Percentiles rank a stretch among this genome's conserved stretches.
Conservation (phyloP, 2,113 vertebrate species). For the Thryonomys swinderianus region DNA sequence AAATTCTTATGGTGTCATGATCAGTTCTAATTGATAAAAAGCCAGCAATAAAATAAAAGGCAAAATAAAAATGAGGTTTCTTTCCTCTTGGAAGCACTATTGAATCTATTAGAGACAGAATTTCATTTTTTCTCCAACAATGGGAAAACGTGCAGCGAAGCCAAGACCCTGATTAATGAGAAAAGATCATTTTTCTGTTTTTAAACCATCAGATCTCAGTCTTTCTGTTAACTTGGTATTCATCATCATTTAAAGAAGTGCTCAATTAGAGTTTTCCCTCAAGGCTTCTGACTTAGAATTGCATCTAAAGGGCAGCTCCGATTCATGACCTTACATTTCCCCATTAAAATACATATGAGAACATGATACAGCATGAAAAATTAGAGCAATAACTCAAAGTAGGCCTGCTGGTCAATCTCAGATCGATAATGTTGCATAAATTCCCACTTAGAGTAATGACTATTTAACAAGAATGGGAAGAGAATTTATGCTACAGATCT, state of each 20-base stretch:
- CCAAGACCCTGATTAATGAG: slow-evolving; percentile 63
- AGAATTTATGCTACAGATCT: background rate
- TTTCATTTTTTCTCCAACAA: slow-evolving; percentile 54
- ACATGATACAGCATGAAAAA: background rate
- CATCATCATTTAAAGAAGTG: slow-evolving; percentile 38
- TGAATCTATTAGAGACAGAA: background rate
- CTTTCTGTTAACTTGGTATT: slow-evolving; percentile 36
- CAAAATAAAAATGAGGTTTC: background rate
- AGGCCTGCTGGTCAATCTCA: background rate
- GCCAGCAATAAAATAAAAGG: slow-evolving; percentile 13
- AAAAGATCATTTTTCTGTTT: slow-evolving; percentile 20
- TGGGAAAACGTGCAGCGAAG: slow-evolving; percentile 64
- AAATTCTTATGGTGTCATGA: background rate
- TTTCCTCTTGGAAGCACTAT: background rate
- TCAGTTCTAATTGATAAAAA: slow-evolving; percentile 50
- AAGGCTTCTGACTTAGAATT: slow-evolving; percentile 23
- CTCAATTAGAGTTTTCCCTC: background rate
- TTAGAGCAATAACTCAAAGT: background rate
- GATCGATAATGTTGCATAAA: background rate
- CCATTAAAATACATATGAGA: background rate
- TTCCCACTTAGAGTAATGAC: background rate
- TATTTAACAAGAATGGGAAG: background rate
- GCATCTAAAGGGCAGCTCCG: background rate
- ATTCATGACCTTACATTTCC: background rate
- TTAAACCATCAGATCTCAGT: background rate